phyloP scores from a whole-genome alignment of 2,888 invertebrate species.

The Ennomos erosarius region DNA sequence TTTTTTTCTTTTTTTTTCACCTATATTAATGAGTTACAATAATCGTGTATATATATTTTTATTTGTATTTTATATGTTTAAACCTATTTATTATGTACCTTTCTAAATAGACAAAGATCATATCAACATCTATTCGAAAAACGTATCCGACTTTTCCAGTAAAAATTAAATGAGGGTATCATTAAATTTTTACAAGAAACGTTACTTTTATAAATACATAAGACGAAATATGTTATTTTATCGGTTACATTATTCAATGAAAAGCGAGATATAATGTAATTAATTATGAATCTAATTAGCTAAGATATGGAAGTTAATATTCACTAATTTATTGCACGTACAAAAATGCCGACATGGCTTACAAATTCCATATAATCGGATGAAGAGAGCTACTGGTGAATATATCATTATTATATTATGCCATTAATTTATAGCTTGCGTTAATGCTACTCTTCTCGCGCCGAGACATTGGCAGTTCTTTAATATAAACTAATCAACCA shows the following conservation, averaged over 20 bases:
- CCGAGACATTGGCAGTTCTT: conserved; percentile 11
- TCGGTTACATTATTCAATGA: conserved; percentile 60
- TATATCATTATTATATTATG: conserved; percentile 22
- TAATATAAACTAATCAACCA: conserved; percentile 32
- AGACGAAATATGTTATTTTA: conserved; percentile 56
- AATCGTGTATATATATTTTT: conserved; percentile 85
- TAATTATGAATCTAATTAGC: conserved; percentile 73
- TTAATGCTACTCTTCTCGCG: conserved; percentile 7
- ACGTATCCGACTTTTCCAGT: conserved; percentile 50
- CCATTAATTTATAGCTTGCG: conserved; percentile 34
- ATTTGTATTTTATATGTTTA: conserved; percentile 79
- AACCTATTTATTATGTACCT: conserved; percentile 82
- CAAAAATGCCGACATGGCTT: conserved; percentile 73
- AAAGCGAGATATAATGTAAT: conserved; percentile 66
- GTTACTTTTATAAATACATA: conserved; percentile 50
- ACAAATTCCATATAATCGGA: conserved; percentile 37
- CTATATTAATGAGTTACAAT: conserved; percentile 79
- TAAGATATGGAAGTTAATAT: conserved; percentile 78
- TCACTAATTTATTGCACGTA: conserved; percentile 82
- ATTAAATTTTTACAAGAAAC: conserved; percentile 45
- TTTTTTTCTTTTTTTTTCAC: conserved; percentile 74
- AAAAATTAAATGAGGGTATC: conserved; percentile 27
- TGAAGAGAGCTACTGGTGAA: conserved; percentile 35
- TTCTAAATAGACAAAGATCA: conserved; percentile 82
- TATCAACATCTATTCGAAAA: conserved; percentile 77